These are phyloP conservation scores for Coracopsis vasa DNA, from an alignment of 2,113 vertebrate species.

Conservation along the genomic window DNA sequence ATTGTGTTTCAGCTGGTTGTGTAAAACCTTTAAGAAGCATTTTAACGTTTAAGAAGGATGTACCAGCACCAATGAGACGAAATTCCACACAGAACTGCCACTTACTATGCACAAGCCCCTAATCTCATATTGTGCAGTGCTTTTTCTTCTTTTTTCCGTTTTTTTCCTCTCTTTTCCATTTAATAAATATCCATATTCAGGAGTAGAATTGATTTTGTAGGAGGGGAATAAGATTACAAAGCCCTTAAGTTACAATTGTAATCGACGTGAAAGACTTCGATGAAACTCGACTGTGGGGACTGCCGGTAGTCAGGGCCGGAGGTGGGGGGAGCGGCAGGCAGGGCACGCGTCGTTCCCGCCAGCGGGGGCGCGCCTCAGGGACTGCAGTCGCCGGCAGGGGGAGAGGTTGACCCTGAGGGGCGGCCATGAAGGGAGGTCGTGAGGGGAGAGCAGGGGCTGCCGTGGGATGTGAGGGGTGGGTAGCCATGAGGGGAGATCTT, in stretches of 20 bases:
- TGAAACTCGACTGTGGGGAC: constrained; percentile 2
- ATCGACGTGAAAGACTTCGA: constrained; percentile 42
- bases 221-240: neutral
- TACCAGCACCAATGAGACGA: neutral
- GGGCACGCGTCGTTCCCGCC: too few species aligned
- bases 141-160: neutral
- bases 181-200: constrained; percentile 53
- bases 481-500: too few species aligned
- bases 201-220: constrained; percentile 2
- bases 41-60: neutral
- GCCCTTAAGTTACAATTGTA: constrained; percentile 58
- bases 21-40: neutral
- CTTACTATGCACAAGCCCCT: neutral
- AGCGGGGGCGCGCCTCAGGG: too few species aligned
- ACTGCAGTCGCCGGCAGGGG: neutral
- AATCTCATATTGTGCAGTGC: neutral
- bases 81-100: neutral
- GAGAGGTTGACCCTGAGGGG: neutral
- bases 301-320: too few species aligned
- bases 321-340: too few species aligned
- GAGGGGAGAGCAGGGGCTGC: too few species aligned
- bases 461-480: neutral
- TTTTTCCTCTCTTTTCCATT: neutral
- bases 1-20: neutral
- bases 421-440: too few species aligned